A percentile compares a stretch with the other conserved stretches of the same genome.
phyloP scores from a whole-genome alignment of 2,113 vertebrate species.

The Myiozetetes cayanensis region DNA sequence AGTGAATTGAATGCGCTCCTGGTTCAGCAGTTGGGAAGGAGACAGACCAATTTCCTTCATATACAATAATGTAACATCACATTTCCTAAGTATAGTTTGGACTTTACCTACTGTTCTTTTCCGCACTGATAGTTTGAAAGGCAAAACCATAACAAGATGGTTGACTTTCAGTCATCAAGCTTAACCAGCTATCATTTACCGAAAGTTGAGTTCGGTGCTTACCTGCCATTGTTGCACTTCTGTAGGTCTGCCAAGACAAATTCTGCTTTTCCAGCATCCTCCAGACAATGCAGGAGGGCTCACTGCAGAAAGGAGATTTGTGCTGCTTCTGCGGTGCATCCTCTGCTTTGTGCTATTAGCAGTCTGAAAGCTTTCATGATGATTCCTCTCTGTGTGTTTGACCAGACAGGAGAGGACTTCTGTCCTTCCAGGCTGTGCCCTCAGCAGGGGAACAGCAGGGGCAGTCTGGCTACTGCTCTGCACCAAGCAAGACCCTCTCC shows the following conservation, averaged over 20 bases:
- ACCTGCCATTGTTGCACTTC: not conserved
- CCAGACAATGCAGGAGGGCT: not conserved
- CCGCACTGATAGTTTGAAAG: not conserved
- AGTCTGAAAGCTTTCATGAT: not conserved
- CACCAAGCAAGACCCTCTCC: rapidly evolving
- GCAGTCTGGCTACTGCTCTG: not conserved
- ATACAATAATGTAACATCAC: not conserved
- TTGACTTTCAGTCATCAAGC: not conserved
- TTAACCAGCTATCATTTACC: not conserved
- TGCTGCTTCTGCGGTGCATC: not conserved
- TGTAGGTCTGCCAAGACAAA: not conserved
- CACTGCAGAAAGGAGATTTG: not conserved
- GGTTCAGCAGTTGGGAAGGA: not conserved
- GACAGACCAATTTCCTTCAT: not conserved
- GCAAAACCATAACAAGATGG: not conserved
- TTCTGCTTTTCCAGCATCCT: not conserved
- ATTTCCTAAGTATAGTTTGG: not conserved
- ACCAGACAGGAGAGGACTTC: not conserved
- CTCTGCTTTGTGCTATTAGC: not conserved
- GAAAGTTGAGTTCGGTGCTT: not conserved
- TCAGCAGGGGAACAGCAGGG: not conserved
- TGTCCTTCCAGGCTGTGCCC: not conserved
- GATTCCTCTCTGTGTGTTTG: not conserved
- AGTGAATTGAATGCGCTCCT: not conserved
- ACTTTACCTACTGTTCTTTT: not conserved